Conservation (phyloP, 2,888 invertebrate species). For the Hirtodrosophila duncani region DNA sequence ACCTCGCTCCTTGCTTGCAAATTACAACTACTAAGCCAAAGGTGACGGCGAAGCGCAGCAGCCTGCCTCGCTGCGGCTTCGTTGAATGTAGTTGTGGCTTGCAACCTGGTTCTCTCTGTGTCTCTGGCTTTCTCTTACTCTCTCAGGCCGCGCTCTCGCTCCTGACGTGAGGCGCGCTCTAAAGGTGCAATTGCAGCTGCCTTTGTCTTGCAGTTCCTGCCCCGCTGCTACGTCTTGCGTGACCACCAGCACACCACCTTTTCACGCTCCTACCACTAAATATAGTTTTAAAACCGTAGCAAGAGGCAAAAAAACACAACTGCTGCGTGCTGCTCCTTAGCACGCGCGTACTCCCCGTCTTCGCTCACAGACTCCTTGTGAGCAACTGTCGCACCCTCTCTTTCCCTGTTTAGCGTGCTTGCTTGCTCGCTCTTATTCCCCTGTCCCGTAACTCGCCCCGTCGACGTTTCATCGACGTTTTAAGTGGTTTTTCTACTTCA, state of each 20-base stretch:
- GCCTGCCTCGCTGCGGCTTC: constrained; percentile 32
- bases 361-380: constrained; percentile 55
- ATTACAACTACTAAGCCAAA: constrained; percentile 68
- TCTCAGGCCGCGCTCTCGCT: neutral
- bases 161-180: constrained; percentile 26
- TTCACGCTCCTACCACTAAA: constrained; percentile 60
- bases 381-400: constrained; percentile 25
- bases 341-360: constrained; percentile 50
- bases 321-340: constrained; percentile 36
- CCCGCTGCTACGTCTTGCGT: constrained; percentile 64
- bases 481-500: constrained; percentile 72
- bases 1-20: constrained; percentile 70
- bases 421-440: constrained; percentile 11
- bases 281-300: constrained; percentile 41
- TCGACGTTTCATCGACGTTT: constrained; percentile 63
- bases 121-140: constrained; percentile 15
- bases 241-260: constrained; percentile 56
- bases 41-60: constrained; percentile 55
- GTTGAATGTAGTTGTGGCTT: constrained; percentile 15
- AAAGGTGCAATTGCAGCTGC: constrained; percentile 74
- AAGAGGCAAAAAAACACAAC: constrained; percentile 24
- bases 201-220: constrained; percentile 49
- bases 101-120: constrained; percentile 7
- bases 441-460: constrained; percentile 28
- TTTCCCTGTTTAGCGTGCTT: constrained; percentile 7